Evolutionary conservation across 2,888 invertebrate genomes (phyloP), one percentile per base, ranked within the genome.

Genomic region (Amphipoea lucens): DNA sequence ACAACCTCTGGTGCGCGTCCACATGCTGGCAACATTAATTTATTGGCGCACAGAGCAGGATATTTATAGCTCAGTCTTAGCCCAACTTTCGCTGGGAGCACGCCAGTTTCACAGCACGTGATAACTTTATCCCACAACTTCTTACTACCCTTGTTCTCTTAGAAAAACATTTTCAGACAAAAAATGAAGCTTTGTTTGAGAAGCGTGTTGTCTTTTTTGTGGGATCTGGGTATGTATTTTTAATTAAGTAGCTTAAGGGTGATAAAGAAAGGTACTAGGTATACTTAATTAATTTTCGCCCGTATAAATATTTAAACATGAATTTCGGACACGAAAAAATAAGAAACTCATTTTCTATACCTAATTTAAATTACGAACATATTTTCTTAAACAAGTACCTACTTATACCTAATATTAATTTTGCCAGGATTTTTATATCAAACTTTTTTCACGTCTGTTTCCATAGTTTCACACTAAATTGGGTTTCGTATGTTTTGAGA

Each of bases 1-100:
- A 72, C 83, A 92, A 89, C 88, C 88, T 86, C 81, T 83, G 75
- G 83, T 76, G 82, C 86, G 83, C 82, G 88, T 87, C 88, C 81
- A 79, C 87, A 78, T 88, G 90, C 87, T 90, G 90, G 90, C 91
- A 92, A 92, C 88, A 91, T 92, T 91, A 91, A 92, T 92, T 92
- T 92, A 92, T 91, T 87, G 85, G 79, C 75, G 76, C 76, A 74
- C 85, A 74, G 76, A 76, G 48, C 63, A 69, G 66, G 78, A 86
- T 86, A 92, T 90, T 90, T 92, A 92, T 90, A 84, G 88, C 89
- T 87, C 87, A 90, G 89, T 89, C 88, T 91, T 88, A 80, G 73
- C 72, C 57, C 75, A 87, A 88, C 73, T 86, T 85, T 87, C 71
- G 20, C 71, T 85, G 89, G 85, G 79, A 57, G 14, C 60, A 66